Evolutionary conservation across 92 coral and sea anemone species (phyloP).

Genomic region (Siderastrea siderea): DNA sequence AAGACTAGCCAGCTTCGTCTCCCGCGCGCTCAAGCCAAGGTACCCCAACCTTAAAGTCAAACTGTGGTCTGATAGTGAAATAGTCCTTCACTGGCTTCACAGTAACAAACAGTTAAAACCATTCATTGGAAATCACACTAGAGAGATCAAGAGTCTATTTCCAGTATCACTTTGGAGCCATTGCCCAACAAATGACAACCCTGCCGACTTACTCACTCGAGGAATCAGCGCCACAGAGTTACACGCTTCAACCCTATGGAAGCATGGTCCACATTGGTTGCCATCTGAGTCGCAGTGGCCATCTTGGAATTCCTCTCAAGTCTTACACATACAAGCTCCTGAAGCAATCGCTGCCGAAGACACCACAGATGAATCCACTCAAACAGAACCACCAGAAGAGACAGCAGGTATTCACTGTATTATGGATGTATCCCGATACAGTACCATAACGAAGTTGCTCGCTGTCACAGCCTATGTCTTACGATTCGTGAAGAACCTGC

Average conservation of each 20-base stretch:
- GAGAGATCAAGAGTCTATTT: constrained; percentile 39
- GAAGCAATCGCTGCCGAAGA: neutral
- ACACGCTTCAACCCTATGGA: constrained; percentile 29
- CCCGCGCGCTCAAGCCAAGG: constrained; percentile 7
- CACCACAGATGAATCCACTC: neutral
- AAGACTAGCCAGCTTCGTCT: constrained; percentile 43
- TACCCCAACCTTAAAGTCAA: constrained; percentile 27
- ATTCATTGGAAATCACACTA: constrained; percentile 45
- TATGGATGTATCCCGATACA: constrained; percentile 41
- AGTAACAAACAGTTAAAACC: constrained; percentile 47
- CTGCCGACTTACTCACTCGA: constrained; percentile 63
- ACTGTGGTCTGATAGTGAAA: constrained; percentile 68
- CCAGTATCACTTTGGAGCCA: constrained; percentile 35
- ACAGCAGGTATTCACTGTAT: constrained; percentile 39
- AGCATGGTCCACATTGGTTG: constrained; percentile 53
- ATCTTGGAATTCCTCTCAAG: constrained; percentile 35
- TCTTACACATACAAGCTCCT: neutral
- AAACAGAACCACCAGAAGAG: neutral
- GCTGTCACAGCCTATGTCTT: constrained; percentile 51
- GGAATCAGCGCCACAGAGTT: constrained; percentile 48
- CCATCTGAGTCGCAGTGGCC: constrained; percentile 52
- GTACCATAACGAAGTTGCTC: constrained; percentile 3
- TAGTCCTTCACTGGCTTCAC: constrained; percentile 58
- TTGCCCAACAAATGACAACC: constrained; percentile 65
- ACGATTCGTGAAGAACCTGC: neutral